phyloP scores from a whole-genome alignment of 2,888 invertebrate species.

The Pecten maximus region DNA sequence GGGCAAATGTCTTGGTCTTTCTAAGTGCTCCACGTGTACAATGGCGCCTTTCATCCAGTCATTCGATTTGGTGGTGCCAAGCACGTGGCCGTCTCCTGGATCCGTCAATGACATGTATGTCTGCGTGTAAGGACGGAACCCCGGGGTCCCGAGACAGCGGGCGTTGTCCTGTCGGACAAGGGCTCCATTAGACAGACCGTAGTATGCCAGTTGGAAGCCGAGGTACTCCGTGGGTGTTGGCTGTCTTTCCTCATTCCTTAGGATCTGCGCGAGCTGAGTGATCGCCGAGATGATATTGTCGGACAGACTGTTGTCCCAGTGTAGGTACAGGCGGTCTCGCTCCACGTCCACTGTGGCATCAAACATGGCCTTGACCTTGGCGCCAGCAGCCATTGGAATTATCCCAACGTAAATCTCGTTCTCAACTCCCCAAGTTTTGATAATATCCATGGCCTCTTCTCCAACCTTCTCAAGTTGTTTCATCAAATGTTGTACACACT shows the following conservation, averaged over 20 bases:
- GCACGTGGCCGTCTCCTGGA: constrained; percentile 50
- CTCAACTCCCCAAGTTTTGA: constrained; percentile 57
- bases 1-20: constrained; percentile 63
- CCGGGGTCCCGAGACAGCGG: constrained; percentile 65
- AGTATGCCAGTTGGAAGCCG: constrained; percentile 62
- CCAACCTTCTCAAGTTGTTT: neutral
- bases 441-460: neutral
- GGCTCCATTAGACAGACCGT: constrained; percentile 51
- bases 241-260: constrained; percentile 59
- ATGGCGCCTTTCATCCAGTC: constrained; percentile 71
- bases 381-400: constrained; percentile 52
- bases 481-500: constrained; percentile 48
- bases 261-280: constrained; percentile 51
- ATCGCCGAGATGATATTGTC: constrained; percentile 58
- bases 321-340: constrained; percentile 54
- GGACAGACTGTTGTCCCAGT: constrained; percentile 57
- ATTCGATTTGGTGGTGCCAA: constrained; percentile 66
- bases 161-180: constrained; percentile 38
- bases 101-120: constrained; percentile 47
- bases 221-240: constrained; percentile 63
- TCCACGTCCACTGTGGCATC: constrained; percentile 49
- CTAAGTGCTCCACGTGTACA: constrained; percentile 71
- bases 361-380: constrained; percentile 40
- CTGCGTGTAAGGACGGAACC: constrained; percentile 61
- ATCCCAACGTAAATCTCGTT: constrained; percentile 58